Conservation (phyloP, 2,888 invertebrate genomes). For the Drosophila percnosoma region DNA sequence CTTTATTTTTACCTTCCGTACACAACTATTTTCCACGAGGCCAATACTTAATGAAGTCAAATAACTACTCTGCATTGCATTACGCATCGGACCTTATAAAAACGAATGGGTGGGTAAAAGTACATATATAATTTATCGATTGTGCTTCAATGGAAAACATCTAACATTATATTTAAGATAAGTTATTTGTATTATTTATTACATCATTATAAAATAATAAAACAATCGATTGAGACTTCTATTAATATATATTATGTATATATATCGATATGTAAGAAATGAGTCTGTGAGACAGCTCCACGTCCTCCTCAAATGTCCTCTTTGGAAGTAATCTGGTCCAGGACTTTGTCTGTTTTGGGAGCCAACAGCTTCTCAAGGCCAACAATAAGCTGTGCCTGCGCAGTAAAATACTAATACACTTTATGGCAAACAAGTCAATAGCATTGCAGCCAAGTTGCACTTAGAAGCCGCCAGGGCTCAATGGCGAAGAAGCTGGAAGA, state of each 20-base stretch:
- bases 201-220: not conserved
- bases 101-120: not conserved
- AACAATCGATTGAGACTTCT: not conserved
- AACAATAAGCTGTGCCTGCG: not conserved
- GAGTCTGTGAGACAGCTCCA: not conserved
- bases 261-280: no score
- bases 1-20: constrained; percentile 4
- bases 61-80: not conserved
- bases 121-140: not conserved
- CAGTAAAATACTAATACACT: not conserved
- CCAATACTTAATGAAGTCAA: constrained; percentile 32
- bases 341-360: not conserved
- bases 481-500: not conserved
- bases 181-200: not conserved
- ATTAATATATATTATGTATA: no score
- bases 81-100: not conserved
- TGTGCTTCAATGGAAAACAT: not conserved
- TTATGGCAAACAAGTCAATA: not conserved
- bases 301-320: not conserved
- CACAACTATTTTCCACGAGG: constrained; percentile 29
- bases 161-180: not conserved
- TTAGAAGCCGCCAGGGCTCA: not conserved
- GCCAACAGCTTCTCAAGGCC: not conserved
- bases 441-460: not conserved
- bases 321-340: not conserved